Evolutionary conservation across 2,888 invertebrate genomes (phyloP).

Genomic region (Carterocephalus palaemon): DNA sequence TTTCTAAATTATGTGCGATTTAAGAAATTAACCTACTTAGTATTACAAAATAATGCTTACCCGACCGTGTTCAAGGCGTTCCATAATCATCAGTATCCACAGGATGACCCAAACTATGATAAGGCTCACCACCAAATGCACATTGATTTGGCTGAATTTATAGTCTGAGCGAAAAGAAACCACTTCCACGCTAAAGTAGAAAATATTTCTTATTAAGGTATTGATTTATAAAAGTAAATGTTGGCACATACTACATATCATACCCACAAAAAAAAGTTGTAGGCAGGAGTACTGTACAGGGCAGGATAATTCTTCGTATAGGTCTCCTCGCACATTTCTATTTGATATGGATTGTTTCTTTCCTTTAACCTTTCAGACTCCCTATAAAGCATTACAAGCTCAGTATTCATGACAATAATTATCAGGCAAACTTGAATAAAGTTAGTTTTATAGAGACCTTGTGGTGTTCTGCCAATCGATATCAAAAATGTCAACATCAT

Average conservation of each 20-base stretch:
- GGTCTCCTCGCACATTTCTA: conserved; percentile 53
- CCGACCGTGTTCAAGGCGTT: conserved; percentile 47
- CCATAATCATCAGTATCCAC: conserved; percentile 53
- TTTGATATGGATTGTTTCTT: conserved; percentile 30
- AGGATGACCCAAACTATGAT: conserved; percentile 48
- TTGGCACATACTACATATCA: background rate
- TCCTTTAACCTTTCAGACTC: conserved; percentile 18
- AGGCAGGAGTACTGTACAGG: conserved; percentile 54
- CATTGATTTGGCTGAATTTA: conserved; percentile 43
- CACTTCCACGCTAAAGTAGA: conserved; percentile 54
- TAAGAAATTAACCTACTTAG: too few species aligned
- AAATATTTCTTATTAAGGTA: conserved; percentile 2
- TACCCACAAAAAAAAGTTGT: conserved; percentile 69
- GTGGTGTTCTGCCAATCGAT: conserved; percentile 32
- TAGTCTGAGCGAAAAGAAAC: conserved; percentile 44
- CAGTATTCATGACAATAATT: too few species aligned
- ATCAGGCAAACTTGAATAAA: background rate
- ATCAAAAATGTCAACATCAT: conserved; percentile 27
- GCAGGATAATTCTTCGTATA: conserved; percentile 51
- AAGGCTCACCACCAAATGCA: conserved; percentile 41
- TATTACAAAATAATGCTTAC: too few species aligned
- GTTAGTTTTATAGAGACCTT: conserved; percentile 2
- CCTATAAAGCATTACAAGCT: conserved; percentile 23
- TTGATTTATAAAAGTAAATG: background rate
- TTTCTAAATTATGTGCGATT: too few species aligned